Conservation (phyloP, 2,113 vertebrate genomes). For the Dromas ardeola region DNA sequence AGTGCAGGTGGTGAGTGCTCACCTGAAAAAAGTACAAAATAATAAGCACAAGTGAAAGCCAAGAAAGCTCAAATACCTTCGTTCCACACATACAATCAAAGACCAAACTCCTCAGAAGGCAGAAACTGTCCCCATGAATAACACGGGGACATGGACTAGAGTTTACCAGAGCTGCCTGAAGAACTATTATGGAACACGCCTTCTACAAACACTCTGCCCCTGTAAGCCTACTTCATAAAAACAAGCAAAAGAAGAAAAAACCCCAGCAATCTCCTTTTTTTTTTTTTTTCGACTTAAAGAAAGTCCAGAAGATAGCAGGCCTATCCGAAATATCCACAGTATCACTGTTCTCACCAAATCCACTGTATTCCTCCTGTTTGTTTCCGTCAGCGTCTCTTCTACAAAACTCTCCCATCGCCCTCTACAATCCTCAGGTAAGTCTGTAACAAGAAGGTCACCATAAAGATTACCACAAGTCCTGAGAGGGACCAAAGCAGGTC, state of each 20-base stretch:
- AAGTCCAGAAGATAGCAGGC: background rate
- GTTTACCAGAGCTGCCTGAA: background rate
- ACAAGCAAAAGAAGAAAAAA: background rate
- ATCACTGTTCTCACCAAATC: conserved; percentile 83
- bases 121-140: background rate
- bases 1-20: conserved; percentile 93
- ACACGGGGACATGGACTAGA: background rate
- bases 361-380: conserved; percentile 91
- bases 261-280: rapidly evolving
- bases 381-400: conserved; percentile 90
- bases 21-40: conserved; percentile 76
- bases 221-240: background rate
- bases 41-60: background rate
- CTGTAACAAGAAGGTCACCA: conserved; percentile 54
- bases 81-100: background rate
- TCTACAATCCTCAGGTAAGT: conserved; percentile 91
- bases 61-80: rapidly evolving
- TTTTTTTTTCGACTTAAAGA: rapidly evolving
- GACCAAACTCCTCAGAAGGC: background rate
- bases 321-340: rapidly evolving
- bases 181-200: rapidly evolving
- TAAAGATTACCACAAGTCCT: rapidly evolving
- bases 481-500: background rate
- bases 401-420: conserved; percentile 97
- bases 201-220: background rate